Conservation (phyloP, 92 coral and sea anemone genomes). For the Phenganax marumi region DNA sequence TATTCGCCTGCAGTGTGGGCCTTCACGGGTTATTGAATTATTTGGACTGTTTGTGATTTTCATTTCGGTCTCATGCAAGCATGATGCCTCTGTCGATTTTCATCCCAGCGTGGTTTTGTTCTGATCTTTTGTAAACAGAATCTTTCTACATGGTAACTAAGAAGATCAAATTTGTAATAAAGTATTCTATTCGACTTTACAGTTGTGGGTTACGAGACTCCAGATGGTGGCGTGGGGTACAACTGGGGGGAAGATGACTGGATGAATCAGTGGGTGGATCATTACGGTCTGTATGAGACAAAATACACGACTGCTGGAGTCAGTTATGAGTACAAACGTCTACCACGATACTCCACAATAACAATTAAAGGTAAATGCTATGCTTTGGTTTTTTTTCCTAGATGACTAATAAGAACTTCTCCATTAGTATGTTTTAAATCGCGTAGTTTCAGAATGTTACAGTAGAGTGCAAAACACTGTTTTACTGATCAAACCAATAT, state of each 20-base stretch:
- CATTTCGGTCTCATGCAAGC: too few relatives aligned
- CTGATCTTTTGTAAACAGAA: too few relatives aligned
- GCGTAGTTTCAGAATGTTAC: background rate
- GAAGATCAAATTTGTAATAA: too few relatives aligned
- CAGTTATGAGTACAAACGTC: conserved; percentile 19
- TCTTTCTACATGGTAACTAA: too few relatives aligned
- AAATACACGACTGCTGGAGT: conserved; percentile 2
- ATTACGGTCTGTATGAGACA: conserved; percentile 13
- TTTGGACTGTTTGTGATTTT: too few relatives aligned
- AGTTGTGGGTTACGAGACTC: conserved; percentile 24
- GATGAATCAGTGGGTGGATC: conserved; percentile 23
- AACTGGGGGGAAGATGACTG: conserved; percentile 23
- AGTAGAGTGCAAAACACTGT: background rate
- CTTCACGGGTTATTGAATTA: too few relatives aligned
- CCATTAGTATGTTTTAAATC: background rate
- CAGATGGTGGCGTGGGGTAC: background rate
- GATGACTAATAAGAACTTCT: background rate
- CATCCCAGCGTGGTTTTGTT: too few relatives aligned
- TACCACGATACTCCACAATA: background rate
- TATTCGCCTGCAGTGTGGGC: too few relatives aligned
- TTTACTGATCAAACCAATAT: too few relatives aligned
- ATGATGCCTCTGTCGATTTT: too few relatives aligned
- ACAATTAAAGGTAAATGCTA: conserved; percentile 1
- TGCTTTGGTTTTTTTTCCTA: background rate
- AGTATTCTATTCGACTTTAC: background rate